Conservation (phyloP, 2,113 vertebrate species). For the Capreolus pygargus region DNA sequence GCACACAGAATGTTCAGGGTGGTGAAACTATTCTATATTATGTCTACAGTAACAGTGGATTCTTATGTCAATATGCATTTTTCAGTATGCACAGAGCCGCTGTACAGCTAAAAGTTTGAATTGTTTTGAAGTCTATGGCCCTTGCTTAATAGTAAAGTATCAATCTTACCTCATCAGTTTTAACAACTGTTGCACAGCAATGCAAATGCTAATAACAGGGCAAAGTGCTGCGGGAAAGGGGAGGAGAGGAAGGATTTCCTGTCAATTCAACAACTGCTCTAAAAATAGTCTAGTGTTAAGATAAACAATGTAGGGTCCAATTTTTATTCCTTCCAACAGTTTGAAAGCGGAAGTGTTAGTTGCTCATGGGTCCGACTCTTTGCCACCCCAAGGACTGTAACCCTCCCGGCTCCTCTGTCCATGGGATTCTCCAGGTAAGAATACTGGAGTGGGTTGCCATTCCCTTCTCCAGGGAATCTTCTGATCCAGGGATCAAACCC, state of each 20-base stretch:
- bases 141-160: background rate
- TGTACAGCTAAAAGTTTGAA: background rate
- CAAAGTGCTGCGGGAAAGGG: rapidly evolving
- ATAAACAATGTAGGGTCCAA: background rate
- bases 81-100: background rate
- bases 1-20: background rate
- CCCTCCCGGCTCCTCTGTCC: background rate
- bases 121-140: background rate
- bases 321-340: background rate
- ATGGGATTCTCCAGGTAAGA: background rate
- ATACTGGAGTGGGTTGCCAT: background rate
- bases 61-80: background rate
- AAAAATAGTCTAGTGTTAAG: background rate
- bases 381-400: background rate
- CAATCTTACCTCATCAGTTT: background rate
- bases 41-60: background rate
- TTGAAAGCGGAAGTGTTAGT: background rate
- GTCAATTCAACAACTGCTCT: background rate
- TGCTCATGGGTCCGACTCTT: background rate
- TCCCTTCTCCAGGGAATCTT: background rate
- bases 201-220: background rate
- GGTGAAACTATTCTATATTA: background rate
- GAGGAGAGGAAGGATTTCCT: background rate
- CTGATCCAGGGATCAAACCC: background rate
- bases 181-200: background rate